These are phyloP conservation scores for Plagodis dolabraria DNA, from an alignment of 2,888 invertebrate species.

Conservation along the genomic window DNA sequence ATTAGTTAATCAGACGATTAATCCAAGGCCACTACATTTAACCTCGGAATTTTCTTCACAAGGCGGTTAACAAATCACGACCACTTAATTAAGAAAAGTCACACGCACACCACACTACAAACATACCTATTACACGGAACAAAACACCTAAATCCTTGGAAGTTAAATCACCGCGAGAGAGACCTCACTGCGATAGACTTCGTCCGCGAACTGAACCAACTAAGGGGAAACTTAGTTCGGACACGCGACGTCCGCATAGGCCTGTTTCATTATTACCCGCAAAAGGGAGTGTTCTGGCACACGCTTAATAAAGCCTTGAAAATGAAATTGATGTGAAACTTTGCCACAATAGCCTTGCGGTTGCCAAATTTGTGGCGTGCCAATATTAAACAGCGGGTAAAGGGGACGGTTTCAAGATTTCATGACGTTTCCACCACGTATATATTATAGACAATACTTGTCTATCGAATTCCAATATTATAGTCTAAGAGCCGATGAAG, in stretches of 20 bases:
- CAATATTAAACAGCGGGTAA: background rate
- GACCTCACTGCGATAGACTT: constrained; percentile 19
- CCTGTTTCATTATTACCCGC: constrained; percentile 10
- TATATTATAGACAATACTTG: too few species aligned
- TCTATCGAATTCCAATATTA: too few species aligned
- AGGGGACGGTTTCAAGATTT: too few species aligned
- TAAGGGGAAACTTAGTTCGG: constrained; percentile 10
- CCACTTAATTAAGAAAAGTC: constrained; percentile 11
- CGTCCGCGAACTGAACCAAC: constrained; percentile 22
- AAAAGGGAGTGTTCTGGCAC: constrained; percentile 21
- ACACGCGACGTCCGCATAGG: constrained; percentile 23
- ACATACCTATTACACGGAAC: background rate
- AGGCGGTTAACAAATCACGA: constrained; percentile 3
- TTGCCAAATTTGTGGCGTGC: constrained; percentile 1
- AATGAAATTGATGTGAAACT: background rate
- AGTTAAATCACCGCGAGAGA: constrained; percentile 4
- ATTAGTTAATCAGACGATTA: too few species aligned
- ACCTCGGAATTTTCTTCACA: constrained; percentile 11
- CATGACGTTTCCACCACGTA: too few species aligned
- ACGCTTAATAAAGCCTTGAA: constrained; percentile 11
- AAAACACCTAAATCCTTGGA: constrained; percentile 13
- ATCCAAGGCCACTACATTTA: background rate
- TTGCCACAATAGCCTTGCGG: background rate
- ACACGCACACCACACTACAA: constrained; percentile 1
- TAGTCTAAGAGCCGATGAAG: too few species aligned